Base-by-base conservation (phyloP, 2,888 invertebrate genomes). In the Callyntrura sp. region DNA sequence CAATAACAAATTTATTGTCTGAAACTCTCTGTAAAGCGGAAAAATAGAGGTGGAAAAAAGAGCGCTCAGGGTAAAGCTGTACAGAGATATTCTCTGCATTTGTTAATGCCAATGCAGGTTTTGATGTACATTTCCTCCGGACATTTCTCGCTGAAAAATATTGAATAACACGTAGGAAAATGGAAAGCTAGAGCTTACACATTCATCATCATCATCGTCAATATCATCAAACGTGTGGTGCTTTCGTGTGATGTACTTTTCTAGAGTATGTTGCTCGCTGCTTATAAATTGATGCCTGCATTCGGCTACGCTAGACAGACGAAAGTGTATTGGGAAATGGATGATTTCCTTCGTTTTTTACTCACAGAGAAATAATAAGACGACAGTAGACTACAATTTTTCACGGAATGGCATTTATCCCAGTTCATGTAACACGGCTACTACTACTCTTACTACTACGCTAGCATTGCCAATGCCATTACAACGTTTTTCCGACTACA, bases 311-410 rank as follows among this genome's bases (percentile, higher is more conserved):
- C 20, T 35, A 62, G 28, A 25, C 45, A 43, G 17, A 17, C 23
- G 23, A 73, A 48, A 65, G 45, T 62, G 68, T 73, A 82, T 82
- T 73, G 73, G 88, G 79, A 81, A 88, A 88, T 88, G 88, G 68
- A 82, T 82, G 88, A 88, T 88, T 88, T 88, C 88, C 88, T 88
- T 88, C 73, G 82, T 88, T 73, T 81, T 43, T 70, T 48, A 14
- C 70, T 70, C 88, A 55, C 85, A 51, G 70, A 17, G 23, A 65
- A 81, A 51, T 35, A 17, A 79, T 5, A 48, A 45, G 73, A 48
- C n/a, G 45, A 65, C 28, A 17, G 70, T 12, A 48, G 68, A 14
- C 73, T 85, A 57, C 85, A 85, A 85, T 85, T 76, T 85, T 73
- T 85, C 73, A 85, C 57, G 70, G 28, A 76, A 76, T 76, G 48